phyloP scores from a whole-genome alignment of 2,113 vertebrate species.

The Xiphophorus hellerii region DNA sequence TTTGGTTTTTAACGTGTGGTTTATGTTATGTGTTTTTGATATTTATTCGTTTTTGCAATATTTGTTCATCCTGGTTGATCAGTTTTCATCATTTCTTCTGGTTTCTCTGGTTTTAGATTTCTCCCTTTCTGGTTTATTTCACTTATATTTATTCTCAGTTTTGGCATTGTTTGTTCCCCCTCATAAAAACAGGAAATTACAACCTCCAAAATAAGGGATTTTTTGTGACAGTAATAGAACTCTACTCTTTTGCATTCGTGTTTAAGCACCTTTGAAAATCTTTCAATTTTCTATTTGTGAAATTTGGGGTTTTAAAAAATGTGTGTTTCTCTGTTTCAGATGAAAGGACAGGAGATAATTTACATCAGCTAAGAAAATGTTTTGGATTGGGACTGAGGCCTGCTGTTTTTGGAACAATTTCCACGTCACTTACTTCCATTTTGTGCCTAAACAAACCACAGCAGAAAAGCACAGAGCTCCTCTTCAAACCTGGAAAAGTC shows the following conservation, averaged over 20 bases:
- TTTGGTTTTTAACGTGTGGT: too few species aligned
- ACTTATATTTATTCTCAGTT: background rate
- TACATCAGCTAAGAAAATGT: background rate
- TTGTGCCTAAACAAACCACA: too few species aligned
- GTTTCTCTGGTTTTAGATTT: too few species aligned
- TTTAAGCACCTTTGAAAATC: too few species aligned
- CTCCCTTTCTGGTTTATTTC: too few species aligned
- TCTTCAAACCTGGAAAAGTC: background rate
- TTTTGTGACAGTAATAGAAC: background rate
- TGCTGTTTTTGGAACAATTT: too few species aligned
- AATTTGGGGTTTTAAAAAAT: background rate
- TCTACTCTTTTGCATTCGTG: background rate
- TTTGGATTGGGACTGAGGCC: background rate
- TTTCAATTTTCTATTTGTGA: too few species aligned
- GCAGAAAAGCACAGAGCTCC: background rate
- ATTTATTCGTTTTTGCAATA: too few species aligned
- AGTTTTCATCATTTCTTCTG: too few species aligned
- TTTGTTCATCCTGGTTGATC: too few species aligned
- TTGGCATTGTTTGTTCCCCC: background rate
- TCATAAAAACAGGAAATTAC: background rate
- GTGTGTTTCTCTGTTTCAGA: background rate
- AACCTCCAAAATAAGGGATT: background rate
- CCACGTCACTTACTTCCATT: too few species aligned
- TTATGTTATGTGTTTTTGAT: too few species aligned
- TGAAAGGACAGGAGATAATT: background rate